phyloP scores from a whole-genome alignment of 1,140 invertebrate species.

The Apis mellifera region Amel_HAv3.1 CM009942.2:2069501-2070000 shows the following conservation, averaged over 20 bases:
- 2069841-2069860: slow-evolving; percentile 93
- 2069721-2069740: slow-evolving; percentile 97
- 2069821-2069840: slow-evolving; percentile 95
- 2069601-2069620: neutral
- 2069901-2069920: neutral
- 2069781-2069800: slow-evolving; percentile 93
- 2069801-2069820: slow-evolving; percentile 96
- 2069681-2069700: slow-evolving; percentile 38
- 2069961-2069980: no score
- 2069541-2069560: neutral
- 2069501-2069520: neutral
- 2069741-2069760: slow-evolving; percentile 97
- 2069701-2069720: slow-evolving; percentile 89
- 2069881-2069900: slow-evolving; percentile 73
- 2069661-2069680: slow-evolving; percentile 44
- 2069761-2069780: slow-evolving; percentile 95
- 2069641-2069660: slow-evolving; percentile 27
- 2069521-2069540: neutral
- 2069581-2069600: slow-evolving; percentile 10
- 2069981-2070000: no score
- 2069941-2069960: no score
- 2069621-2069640: slow-evolving; percentile 22
- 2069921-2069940: no score
- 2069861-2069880: slow-evolving; percentile 98
- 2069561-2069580: neutral